Evolutionary conservation across 2,113 vertebrate species (phyloP).

Genomic region (Rhea americana): DNA sequence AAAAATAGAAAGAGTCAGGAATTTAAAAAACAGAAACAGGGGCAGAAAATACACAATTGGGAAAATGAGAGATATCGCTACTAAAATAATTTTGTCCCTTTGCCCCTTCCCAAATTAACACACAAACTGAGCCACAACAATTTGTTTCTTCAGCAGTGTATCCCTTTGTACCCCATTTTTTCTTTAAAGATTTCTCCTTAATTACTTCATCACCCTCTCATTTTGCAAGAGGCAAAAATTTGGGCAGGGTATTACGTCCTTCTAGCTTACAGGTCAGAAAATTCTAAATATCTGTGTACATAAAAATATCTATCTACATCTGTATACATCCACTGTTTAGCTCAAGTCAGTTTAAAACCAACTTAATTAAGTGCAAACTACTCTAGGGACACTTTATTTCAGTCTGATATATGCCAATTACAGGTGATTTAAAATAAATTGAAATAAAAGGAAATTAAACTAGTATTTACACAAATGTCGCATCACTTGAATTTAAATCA

Average conservation of each 20-base stretch:
- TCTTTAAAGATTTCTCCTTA: neutral
- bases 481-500: slow-evolving; percentile 13
- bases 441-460: neutral
- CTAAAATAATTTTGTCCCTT: neutral
- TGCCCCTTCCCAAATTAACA: neutral
- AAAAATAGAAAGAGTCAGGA: neutral
- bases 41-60: neutral
- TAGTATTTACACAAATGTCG: neutral
- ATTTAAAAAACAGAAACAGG: neutral
- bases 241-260: neutral
- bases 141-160: neutral
- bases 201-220: neutral
- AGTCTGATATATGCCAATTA: neutral
- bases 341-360: neutral
- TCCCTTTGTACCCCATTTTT: neutral
- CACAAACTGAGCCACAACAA: neutral
- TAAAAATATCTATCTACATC: neutral
- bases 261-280: neutral
- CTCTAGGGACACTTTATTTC: neutral
- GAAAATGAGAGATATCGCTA: neutral
- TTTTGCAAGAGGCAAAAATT: slow-evolving; percentile 1
- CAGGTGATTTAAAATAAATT: slow-evolving; percentile 2
- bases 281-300: neutral
- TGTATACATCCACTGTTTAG: neutral
- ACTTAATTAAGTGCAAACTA: neutral